Evolutionary conservation across 2,113 vertebrate species (phyloP).

Genomic region (Camelus dromedarius): DNA sequence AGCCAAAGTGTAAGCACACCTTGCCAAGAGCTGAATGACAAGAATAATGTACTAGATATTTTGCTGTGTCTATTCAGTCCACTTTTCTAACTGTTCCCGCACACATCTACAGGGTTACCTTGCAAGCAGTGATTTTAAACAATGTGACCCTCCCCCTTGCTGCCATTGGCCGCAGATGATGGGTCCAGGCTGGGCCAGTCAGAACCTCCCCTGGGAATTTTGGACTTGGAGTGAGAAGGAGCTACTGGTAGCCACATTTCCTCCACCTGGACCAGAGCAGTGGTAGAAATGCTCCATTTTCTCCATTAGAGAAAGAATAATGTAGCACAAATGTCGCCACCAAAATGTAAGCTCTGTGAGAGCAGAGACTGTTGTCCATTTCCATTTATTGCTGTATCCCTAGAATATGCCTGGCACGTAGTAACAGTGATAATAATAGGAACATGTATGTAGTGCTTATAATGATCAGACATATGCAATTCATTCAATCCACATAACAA

Average conservation of each 20-base stretch:
- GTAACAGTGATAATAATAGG: not conserved
- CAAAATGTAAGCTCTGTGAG: not conserved
- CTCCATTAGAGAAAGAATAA: not conserved
- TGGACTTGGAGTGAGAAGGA: not conserved
- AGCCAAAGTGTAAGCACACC: not conserved
- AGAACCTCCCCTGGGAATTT: constrained; percentile 9
- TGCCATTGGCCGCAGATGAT: not conserved
- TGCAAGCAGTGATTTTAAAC: not conserved
- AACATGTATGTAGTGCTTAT: not conserved
- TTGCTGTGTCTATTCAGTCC: not conserved
- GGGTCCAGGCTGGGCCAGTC: not conserved
- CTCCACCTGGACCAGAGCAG: too few relatives aligned
- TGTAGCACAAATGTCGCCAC: not conserved
- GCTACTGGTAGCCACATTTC: not conserved
- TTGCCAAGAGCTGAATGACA: not conserved
- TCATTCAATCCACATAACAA: not conserved
- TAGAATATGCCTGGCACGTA: not conserved
- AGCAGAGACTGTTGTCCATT: not conserved
- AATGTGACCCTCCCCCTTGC: not conserved
- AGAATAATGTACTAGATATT: not conserved
- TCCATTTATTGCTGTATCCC: not conserved
- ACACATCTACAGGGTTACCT: not conserved
- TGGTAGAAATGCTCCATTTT: not conserved
- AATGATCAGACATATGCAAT: not conserved
- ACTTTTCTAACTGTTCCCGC: not conserved